These are phyloP conservation scores for Carassius gibelio DNA, from an alignment of 2,113 vertebrate species.

Conservation along the genomic window DNA sequence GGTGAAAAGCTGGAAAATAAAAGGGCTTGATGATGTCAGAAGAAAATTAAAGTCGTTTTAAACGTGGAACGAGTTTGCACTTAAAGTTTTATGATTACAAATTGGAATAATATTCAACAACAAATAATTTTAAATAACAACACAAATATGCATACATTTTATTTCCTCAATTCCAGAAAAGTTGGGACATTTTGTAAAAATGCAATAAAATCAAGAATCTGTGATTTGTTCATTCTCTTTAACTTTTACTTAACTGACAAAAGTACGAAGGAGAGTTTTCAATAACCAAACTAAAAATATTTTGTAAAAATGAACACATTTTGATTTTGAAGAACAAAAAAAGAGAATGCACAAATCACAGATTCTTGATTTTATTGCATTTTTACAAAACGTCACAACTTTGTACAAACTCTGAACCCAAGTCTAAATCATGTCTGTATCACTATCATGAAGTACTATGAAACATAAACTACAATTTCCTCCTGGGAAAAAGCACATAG, in stretches of 20 bases:
- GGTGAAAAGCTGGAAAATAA: not conserved
- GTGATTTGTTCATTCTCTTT: too few species aligned
- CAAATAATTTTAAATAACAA: not conserved
- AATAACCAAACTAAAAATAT: too few species aligned
- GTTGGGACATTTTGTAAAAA: too few species aligned
- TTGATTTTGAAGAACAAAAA: too few species aligned
- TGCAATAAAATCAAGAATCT: too few species aligned
- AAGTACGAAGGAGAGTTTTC: too few species aligned
- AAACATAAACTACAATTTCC: not conserved
- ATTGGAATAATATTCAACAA: not conserved
- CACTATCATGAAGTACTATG: not conserved
- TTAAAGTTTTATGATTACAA: not conserved
- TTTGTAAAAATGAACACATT: too few species aligned
- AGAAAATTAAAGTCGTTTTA: not conserved
- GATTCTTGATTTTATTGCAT: too few species aligned
- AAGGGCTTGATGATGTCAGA: not conserved
- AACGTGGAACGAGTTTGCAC: not conserved
- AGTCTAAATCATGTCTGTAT: not conserved
- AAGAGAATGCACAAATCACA: too few species aligned
- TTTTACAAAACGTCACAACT: too few species aligned
- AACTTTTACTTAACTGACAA: too few species aligned
- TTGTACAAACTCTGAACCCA: not conserved
- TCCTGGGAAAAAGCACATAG: not conserved
- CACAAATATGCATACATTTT: not conserved
- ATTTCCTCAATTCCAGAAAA: too few species aligned